Percentiles rank a stretch among this genome's conserved stretches.
phyloP scores from a whole-genome alignment of 2,113 vertebrate genomes.

The Coracopsis vasa region DNA sequence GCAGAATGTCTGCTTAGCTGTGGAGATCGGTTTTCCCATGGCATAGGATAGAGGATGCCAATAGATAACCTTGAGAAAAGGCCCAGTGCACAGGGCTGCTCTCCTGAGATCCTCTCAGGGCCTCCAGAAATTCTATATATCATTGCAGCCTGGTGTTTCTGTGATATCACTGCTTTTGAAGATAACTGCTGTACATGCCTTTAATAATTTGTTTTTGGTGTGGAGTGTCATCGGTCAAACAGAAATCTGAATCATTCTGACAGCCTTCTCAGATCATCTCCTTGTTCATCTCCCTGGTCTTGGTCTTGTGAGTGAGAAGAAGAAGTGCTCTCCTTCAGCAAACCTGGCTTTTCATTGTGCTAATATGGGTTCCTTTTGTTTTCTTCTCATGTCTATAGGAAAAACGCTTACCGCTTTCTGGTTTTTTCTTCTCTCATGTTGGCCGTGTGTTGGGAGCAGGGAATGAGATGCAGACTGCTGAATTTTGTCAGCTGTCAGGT shows the following conservation, averaged over 20 bases:
- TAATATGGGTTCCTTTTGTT: neutral
- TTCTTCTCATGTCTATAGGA: neutral
- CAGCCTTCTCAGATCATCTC: neutral
- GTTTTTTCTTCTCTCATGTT: neutral
- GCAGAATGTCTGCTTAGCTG: neutral
- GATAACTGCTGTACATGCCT: accelerated
- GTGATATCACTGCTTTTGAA: neutral
- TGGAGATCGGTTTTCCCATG: neutral
- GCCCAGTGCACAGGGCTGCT: accelerated
- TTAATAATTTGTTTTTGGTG: neutral
- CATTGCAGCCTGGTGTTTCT: neutral
- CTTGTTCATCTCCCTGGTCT: neutral
- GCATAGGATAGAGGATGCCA: neutral
- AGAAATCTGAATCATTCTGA: neutral
- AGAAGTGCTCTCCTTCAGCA: neutral
- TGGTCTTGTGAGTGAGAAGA: neutral
- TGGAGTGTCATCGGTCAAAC: neutral
- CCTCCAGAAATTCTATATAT: neutral
- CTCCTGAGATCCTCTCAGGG: neutral
- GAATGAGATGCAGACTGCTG: neutral
- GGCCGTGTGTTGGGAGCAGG: neutral
- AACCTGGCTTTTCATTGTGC: neutral
- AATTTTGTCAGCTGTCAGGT: neutral
- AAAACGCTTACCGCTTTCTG: neutral
- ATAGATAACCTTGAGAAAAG: neutral